phyloP scores from a whole-genome alignment of 1,140 invertebrate species.

The Drosophila orosa region DNA sequence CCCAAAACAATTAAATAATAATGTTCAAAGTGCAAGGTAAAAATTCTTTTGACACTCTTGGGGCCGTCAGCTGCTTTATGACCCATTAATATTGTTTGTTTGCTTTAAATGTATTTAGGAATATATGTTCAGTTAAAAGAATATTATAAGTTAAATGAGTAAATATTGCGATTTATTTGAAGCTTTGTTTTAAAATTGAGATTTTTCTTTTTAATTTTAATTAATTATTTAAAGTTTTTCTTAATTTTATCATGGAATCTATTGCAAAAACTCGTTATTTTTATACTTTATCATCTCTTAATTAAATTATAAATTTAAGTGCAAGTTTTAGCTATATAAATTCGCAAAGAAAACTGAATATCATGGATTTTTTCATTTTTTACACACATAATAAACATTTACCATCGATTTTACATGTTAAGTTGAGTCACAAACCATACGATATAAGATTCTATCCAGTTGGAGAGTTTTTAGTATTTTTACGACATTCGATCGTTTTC shows the following conservation, averaged over 20 bases:
- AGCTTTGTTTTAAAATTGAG: neutral
- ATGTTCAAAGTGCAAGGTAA: constrained; percentile 9
- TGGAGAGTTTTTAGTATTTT: constrained; percentile 3
- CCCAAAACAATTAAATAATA: constrained; percentile 17
- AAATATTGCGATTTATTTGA: neutral
- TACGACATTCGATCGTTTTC: neutral
- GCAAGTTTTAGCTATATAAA: neutral
- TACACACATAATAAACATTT: neutral
- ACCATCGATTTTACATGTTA: neutral
- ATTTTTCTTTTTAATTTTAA: too few relatives aligned
- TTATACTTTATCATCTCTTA: neutral
- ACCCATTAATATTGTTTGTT: neutral
- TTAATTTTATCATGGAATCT: neutral
- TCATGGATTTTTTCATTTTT: rapidly evolving
- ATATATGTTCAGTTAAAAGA: neutral
- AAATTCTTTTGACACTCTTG: neutral
- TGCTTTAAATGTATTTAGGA: neutral
- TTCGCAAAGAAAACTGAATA: neutral
- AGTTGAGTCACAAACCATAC: constrained; percentile 13
- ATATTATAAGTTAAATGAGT: neutral
- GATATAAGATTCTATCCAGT: neutral
- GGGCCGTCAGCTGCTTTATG: constrained; percentile 5
- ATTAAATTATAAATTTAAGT: neutral
- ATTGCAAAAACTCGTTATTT: neutral
- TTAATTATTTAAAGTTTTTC: neutral